Base-by-base conservation (phyloP, 1,140 invertebrate species). In the Eulimnadia texana region DNA sequence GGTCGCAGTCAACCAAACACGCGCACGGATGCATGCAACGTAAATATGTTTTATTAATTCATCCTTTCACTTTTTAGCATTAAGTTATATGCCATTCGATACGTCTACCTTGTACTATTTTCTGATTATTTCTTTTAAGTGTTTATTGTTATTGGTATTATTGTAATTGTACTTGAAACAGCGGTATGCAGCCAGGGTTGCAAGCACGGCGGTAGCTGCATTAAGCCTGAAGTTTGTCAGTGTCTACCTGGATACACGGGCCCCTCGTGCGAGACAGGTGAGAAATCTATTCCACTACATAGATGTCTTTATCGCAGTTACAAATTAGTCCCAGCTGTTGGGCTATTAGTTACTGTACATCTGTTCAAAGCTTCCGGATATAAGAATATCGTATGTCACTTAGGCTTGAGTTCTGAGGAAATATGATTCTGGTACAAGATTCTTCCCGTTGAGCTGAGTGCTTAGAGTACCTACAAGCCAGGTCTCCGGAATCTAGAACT, bases 21-120 rank as follows among this genome's bases (percentile, higher is more conserved):
- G 76, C 79, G 64, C 77, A 76, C 61, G 79, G 78, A 24, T 83
- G 82, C 66, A 80, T 78, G 66, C 81, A 79, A 77, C 78, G 81
- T 82, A 70, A 80, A 78, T 74, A 67, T 24, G 13, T 24, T 23
- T 49, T 28, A 29, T 33, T 47, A 58, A 58, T 42, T 47, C 25
- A 27, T 33, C 16, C 28, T 13, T 47, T 16, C 20, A 47, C 47
- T 23, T 23, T 2, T n/a, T 22, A 20, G n/a, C 33, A 58, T 22
- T 24, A 22, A 22, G 47, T 29, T n/a, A n/a, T n/a, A n/a, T n/a
- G n/a, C n/a, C n/a, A n/a, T n/a, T n/a, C n/a, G n/a, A n/a, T n/a
- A n/a, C n/a, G n/a, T n/a, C n/a, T n/a, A n/a, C n/a, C n/a, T n/a
- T n/a, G n/a, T 47, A 22, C 57, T 66, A 20, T 51, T 16, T 51